A percentile compares a stretch with the other conserved stretches of the same genome.
Evolutionary conservation across 2,888 invertebrate genomes (phyloP).

Genomic region (Nycteola revayana): DNA sequence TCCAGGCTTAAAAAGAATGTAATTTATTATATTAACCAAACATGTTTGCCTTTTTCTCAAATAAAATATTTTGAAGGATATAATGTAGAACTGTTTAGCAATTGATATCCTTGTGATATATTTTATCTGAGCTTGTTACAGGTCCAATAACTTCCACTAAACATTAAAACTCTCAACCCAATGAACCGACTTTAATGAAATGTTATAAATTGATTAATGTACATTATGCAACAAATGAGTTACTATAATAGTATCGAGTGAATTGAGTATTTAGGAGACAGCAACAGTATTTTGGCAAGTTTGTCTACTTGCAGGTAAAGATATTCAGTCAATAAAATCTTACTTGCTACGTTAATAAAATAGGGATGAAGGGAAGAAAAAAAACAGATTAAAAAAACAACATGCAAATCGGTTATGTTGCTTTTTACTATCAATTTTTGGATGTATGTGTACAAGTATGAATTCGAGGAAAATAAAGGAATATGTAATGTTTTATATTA

Average conservation of each 20-base stretch:
- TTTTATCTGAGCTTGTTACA: too few species aligned
- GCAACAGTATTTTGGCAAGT: constrained; percentile 23
- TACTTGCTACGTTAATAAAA: constrained; percentile 25
- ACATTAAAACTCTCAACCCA: constrained; percentile 35
- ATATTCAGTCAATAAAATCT: constrained; percentile 36
- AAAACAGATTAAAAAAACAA: constrained; percentile 64
- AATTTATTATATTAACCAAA: too few species aligned
- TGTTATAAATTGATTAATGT: constrained; percentile 37
- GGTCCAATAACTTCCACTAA: constrained; percentile 4
- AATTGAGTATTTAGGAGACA: constrained; percentile 29
- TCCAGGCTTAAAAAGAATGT: too few species aligned
- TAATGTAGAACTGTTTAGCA: too few species aligned
- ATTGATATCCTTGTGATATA: too few species aligned
- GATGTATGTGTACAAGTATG: constrained; percentile 81
- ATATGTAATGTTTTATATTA: constrained; percentile 76
- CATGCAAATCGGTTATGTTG: constrained; percentile 76
- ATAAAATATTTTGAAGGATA: too few species aligned
- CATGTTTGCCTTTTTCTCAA: too few species aligned
- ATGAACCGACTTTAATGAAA: constrained; percentile 36
- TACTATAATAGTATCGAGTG: constrained; percentile 26
- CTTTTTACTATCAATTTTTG: constrained; percentile 81
- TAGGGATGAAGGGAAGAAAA: constrained; percentile 40
- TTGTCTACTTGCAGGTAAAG: constrained; percentile 24
- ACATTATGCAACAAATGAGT: constrained; percentile 36
- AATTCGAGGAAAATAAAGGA: constrained; percentile 80